Conservation (phyloP, 2,113 vertebrate genomes). For the Chelonoidis abingdonii region DNA sequence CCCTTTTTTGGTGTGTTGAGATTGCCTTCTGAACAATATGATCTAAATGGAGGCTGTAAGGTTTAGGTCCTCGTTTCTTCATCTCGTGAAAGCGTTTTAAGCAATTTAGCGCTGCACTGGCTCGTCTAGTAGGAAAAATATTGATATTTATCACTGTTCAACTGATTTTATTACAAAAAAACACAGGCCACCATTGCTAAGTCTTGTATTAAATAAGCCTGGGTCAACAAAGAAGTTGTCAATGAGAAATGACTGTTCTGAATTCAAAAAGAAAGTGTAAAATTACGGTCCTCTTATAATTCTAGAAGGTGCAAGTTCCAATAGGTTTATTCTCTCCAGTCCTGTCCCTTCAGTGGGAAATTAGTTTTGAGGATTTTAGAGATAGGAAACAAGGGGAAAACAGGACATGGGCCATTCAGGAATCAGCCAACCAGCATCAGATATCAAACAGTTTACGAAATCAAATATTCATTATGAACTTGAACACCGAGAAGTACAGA, state of each 20-base stretch:
- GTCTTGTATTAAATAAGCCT: background rate
- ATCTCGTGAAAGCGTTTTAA: conserved; percentile 97
- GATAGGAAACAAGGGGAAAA: fast-evolving
- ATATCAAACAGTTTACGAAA: background rate
- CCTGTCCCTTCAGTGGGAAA: background rate
- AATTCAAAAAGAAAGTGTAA: background rate
- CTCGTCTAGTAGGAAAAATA: conserved; percentile 83
- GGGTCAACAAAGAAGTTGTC: background rate
- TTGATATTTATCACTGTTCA: background rate
- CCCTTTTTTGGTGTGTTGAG: conserved; percentile 87
- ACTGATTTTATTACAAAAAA: background rate
- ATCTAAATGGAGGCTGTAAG: conserved; percentile 97
- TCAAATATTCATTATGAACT: background rate
- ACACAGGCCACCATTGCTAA: background rate
- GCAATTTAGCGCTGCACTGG: conserved; percentile 95
- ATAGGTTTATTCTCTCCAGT: background rate
- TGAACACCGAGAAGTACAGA: background rate
- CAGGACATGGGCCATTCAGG: background rate
- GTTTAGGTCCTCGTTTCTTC: conserved; percentile 95
- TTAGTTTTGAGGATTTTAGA: background rate
- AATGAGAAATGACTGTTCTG: background rate
- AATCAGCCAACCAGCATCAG: background rate
- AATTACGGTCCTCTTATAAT: background rate
- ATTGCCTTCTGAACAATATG: conserved; percentile 95
- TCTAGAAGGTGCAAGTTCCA: background rate